Evolutionary conservation across 1,140 invertebrate species (phyloP), one percentile per base, ranked within the genome.

Genomic region (Bombyx mori): DNA sequence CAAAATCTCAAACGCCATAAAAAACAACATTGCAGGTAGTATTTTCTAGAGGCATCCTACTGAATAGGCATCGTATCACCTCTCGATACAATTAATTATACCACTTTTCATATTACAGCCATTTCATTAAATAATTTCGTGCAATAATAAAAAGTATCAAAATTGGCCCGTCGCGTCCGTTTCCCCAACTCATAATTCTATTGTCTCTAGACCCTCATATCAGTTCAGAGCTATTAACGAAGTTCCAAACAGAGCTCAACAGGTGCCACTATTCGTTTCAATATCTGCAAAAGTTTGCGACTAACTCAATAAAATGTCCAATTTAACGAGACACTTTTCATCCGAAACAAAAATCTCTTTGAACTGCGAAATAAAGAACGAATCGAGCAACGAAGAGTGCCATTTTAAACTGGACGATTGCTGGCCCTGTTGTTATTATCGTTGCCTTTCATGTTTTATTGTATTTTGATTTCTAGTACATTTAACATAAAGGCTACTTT

Each of bases 251-350:
- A 65, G 66, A 60, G 66, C 61, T 77, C 83, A 86, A 86, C 83
- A 86, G 81, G 83, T 86, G 79, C 75, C 71, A 72, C 73, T 71
- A 82, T 82, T 82, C 81, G 78, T 84, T 86, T 86, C 81, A 86
- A 84, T 86, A 82, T 82, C 78, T 81, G 72, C 79, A 76, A 84
- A 86, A 86, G 74, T 86, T 86, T 76, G 74, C 71, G 75, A 73
- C 75, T 73, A 73, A 75, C 79, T 82, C 79, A 73, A 86, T 76
- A 80, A 82, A 82, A 75, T 75, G 81, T 74, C 80, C 81, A 78
- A 42, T 56, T 56, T 62, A 53, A 67, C 54, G 52, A 49, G 79
- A 75, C 18, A 53, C 77, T 66, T 53, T 61, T 59, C 54, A 64
- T 66, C 56, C 57, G 50, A 54, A 56, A 62, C 52, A 54, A 68